phyloP scores from a whole-genome alignment of 2,113 vertebrate species.

The Pseudopodoces humilis region DNA sequence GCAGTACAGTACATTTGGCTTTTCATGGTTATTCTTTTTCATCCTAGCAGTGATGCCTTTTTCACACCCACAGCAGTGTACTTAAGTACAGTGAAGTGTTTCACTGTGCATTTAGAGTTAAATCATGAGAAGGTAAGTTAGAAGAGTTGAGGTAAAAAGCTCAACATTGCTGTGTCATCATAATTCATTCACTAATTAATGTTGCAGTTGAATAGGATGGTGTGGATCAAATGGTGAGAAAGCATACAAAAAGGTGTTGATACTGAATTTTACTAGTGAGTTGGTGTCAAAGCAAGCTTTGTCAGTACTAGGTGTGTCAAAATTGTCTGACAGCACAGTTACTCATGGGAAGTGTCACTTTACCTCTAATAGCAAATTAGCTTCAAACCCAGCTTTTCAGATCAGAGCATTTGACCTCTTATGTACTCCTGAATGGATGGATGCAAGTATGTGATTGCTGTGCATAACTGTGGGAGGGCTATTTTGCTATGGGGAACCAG shows the following conservation, averaged over 20 bases:
- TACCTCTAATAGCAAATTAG: background rate
- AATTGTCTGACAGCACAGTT: background rate
- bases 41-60: background rate
- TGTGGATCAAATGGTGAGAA: background rate
- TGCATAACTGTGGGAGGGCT: background rate
- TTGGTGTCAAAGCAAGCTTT: background rate
- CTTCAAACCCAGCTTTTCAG: background rate
- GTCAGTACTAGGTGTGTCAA: background rate
- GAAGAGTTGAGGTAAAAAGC: background rate
- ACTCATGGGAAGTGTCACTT: background rate
- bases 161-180: background rate
- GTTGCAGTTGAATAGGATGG: background rate
- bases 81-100: background rate
- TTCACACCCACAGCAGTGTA: background rate
- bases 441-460: background rate
- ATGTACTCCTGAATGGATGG: background rate
- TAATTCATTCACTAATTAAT: background rate
- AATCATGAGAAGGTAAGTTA: background rate
- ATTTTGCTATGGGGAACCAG: background rate
- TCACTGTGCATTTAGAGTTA: background rate
- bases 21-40: background rate
- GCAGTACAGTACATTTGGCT: background rate
- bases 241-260: background rate
- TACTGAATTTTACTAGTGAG: background rate
- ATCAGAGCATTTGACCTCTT: background rate